Conservation (phyloP, 2,797 vertebrate species). For the Loriculus beryllinus region DNA sequence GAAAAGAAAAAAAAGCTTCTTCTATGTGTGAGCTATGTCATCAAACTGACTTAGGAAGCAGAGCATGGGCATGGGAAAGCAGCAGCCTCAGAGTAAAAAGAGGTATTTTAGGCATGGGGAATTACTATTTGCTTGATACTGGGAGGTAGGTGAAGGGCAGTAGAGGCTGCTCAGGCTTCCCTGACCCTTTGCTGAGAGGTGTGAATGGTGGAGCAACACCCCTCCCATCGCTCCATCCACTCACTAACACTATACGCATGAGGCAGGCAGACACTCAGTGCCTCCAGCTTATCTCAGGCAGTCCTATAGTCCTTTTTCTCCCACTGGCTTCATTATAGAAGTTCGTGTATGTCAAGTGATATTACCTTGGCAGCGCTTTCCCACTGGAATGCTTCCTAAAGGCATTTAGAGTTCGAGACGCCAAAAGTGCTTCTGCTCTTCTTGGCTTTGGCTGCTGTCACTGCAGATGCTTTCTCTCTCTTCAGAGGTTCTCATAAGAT, state of each 20-base stretch:
- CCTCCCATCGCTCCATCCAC: background rate
- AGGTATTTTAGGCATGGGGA: background rate
- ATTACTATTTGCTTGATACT: background rate
- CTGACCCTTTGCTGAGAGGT: background rate
- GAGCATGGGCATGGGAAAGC: background rate
- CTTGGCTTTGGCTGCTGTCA: background rate
- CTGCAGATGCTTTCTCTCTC: background rate
- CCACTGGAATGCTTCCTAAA: background rate
- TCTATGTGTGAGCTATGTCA: background rate
- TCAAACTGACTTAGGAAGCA: fast-evolving
- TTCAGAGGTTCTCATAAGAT: background rate
- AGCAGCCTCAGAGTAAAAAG: background rate
- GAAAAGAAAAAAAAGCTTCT: background rate
- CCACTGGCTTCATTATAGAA: background rate
- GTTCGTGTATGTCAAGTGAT: background rate
- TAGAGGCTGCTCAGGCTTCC: background rate
- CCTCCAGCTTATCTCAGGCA: background rate
- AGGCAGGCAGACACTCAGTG: background rate
- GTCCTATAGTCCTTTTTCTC: background rate
- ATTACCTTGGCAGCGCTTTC: background rate
- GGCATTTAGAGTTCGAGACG: background rate
- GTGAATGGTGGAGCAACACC: background rate
- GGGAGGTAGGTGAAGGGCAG: background rate
- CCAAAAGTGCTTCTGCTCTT: background rate
- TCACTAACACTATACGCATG: background rate